Base-by-base conservation (phyloP, 2,113 vertebrate genomes). In the Ivindomyrus marchei region DNA sequence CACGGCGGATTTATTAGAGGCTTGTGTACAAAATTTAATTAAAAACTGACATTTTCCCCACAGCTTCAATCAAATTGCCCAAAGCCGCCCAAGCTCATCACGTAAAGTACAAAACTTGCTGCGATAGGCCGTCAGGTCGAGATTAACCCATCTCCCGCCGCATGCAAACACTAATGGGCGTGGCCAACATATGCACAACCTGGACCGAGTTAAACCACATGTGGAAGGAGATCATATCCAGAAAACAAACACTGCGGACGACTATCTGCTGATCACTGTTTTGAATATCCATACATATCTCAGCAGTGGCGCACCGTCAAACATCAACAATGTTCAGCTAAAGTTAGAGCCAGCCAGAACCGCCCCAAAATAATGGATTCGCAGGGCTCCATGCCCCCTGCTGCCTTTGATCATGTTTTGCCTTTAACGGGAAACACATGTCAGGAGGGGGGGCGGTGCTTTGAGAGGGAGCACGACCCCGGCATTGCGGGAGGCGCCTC, bases 41-140 rank as follows among this genome's bases (percentile, higher is more conserved):
- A 80, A 80, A 80, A 80, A 80, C 74, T 80, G 74, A 80, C 74
- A 80, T 80, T 80, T 80, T 80, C 74, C 62, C 74, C 36, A n/a
- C 36, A 39, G 4, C 36, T 42, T 42, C 74, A 42, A 80, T 80
- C 74, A 80, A 80, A 42, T 42, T 80, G 36, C 36, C 13, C 4
- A 80, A 80, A 19, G 74, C 36, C 5, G 15, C 15, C 36, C 5
- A 19, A 42, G 74, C 36, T 80, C 74, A 80, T 80, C 11, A 17
- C 13, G 15, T 42, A 42, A 42, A 42, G 4, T 42, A 19, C 42
- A 42, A 31, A 80, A 1, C 0, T 17, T 39, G 70, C 70, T 0
- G 4, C 15, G 31, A 17, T 39, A 17, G 70, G 31, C 70, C 74
- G 1, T 80, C 1, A 19, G 17, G 31, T 80, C 5, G 17, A 19